Evolutionary conservation across 2,888 invertebrate species (phyloP), one percentile per base, ranked within the genome.

Genomic region (Pseudococcus jackbeardsleyi): DNA sequence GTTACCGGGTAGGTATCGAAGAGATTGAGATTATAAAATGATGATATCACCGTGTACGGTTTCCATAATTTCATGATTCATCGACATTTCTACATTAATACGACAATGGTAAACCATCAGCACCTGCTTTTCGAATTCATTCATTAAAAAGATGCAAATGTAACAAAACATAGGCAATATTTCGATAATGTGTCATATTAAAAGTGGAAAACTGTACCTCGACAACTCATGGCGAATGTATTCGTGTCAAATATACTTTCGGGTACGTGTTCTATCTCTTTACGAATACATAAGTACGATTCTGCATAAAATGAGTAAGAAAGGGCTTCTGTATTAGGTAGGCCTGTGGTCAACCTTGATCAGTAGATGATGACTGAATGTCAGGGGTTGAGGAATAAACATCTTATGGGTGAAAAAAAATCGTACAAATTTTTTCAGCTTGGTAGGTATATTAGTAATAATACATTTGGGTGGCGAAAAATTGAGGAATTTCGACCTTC

Each of bases 51-150:
- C 15, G 3, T 3, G 5, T 59, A 59, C 5, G 59, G 19, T 59
- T 19, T 59, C 59, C 5, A 5, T 19, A 19, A 59, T 6, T 19
- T 59, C 59, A 6, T 59, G 59, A 59, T 19, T 59, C 59, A 59
- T 59, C 59, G 59, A 59, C n/a, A 59, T 59, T 59, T 59, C 19
- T 19, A 33, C 26, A 33, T 33, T 33, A 33, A 54, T 17, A 17
- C 17, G 12, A 5, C 5, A 59, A 59, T 59, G 59, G 26, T 3
- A 19, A 15, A 19, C 59, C 59, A 59, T 15, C 54, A 54, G 17
- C 79, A 79, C 42, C 79, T 79, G 79, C 9, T 79, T 79, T n/a
- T 79, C 59, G 59, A 46, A 50, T 50, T 4, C 77, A 42, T 79
- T 79, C 42, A 42, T 79, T 33, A 33, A 19, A 79, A n/a, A n/a